Conservation (phyloP, 2,113 vertebrate genomes). For the Sterrhoptilus dennistouni region DNA sequence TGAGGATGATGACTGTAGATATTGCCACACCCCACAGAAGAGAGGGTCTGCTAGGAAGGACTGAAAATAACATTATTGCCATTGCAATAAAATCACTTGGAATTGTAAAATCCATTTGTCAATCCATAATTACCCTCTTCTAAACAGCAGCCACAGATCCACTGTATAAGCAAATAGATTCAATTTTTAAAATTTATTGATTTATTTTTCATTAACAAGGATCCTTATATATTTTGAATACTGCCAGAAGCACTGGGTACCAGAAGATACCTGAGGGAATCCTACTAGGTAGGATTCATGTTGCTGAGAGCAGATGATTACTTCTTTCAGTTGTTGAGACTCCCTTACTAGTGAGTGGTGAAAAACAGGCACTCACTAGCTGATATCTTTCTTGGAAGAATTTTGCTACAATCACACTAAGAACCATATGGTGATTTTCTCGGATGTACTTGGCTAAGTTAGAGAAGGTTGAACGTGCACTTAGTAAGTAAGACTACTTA, state of each 20-base stretch:
- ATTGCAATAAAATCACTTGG: not conserved
- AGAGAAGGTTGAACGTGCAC: not conserved
- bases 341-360: not conserved
- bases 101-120: not conserved
- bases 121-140: not conserved
- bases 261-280: not conserved
- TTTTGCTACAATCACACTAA: not conserved
- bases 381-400: not conserved
- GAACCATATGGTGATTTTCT: not conserved
- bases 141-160: not conserved
- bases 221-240: not conserved
- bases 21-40: not conserved
- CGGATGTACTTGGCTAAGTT: not conserved
- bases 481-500: not conserved
- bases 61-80: not conserved
- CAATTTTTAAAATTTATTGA: rapidly evolving
- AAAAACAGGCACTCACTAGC: not conserved
- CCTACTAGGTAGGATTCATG: not conserved
- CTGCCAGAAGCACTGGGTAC: not conserved
- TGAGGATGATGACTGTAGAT: not conserved
- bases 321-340: not conserved
- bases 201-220: not conserved
- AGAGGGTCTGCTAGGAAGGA: not conserved
- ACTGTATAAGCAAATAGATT: rapidly evolving
- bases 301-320: not conserved